A percentile compares a stretch with the other conserved stretches of the same genome.
These are phyloP conservation scores for Borostomias antarcticus DNA, from an alignment of 2,797 vertebrate genomes.

Conservation along the genomic window DNA sequence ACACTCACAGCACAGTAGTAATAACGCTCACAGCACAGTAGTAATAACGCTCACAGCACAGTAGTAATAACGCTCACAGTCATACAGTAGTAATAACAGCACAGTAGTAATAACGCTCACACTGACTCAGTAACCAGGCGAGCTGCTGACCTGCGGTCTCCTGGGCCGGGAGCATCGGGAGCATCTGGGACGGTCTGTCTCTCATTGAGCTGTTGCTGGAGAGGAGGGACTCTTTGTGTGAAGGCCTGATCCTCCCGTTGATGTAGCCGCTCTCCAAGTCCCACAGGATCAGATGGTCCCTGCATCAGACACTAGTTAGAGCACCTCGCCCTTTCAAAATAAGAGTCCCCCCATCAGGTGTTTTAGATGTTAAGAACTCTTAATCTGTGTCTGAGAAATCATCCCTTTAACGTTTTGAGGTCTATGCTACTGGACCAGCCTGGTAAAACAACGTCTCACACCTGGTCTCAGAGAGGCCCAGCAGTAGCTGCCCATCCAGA, in stretches of 20 bases:
- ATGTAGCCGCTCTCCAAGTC: conserved; percentile 71
- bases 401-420: too few relatives aligned
- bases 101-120: too few relatives aligned
- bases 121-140: background rate
- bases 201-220: conserved; percentile 35
- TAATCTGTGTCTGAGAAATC: too few relatives aligned
- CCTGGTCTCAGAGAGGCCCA: conserved; percentile 72
- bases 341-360: too few relatives aligned
- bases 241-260: conserved; percentile 65
- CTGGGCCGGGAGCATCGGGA: background rate
- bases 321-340: background rate
- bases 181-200: conserved; percentile 39
- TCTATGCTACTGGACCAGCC: too few relatives aligned
- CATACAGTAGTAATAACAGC: too few relatives aligned
- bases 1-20: too few relatives aligned
- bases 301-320: conserved; percentile 45
- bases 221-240: conserved; percentile 55
- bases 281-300: conserved; percentile 76
- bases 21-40: too few relatives aligned
- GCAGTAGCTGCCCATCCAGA: conserved; percentile 59
- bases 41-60: too few relatives aligned
- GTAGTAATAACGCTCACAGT: too few relatives aligned
- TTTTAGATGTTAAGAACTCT: too few relatives aligned
- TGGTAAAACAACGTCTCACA: conserved; percentile 34
- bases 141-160: background rate